phyloP scores from a whole-genome alignment of 1,140 invertebrate species.

The Macrobrachium rosenbergii region DNA sequence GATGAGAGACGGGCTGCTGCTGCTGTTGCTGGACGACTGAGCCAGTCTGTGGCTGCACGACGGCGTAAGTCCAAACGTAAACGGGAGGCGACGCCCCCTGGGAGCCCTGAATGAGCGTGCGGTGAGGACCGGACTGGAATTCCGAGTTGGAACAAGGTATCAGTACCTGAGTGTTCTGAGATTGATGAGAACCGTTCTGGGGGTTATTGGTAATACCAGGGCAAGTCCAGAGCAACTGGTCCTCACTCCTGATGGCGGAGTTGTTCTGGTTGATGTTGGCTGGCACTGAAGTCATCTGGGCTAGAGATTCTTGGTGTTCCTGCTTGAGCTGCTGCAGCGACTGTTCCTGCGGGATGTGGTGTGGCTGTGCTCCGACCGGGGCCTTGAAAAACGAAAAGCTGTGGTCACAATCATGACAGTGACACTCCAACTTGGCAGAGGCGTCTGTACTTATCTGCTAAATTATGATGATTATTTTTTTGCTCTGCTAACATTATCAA shows the following conservation, averaged over 20 bases:
- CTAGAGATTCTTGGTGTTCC: neutral
- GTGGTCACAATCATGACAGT: neutral
- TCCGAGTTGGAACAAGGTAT: neutral
- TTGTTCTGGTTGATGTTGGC: neutral
- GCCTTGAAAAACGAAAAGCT: neutral
- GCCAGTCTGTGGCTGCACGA: neutral
- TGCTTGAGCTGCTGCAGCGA: neutral
- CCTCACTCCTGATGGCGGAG: neutral
- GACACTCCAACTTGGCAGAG: too few species aligned
- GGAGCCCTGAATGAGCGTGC: neutral
- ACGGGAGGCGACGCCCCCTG: neutral
- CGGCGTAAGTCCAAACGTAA: conserved; percentile 7
- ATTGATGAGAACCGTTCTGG: neutral
- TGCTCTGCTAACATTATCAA: too few species aligned
- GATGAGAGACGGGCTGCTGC: neutral
- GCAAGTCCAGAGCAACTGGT: conserved; percentile 1
- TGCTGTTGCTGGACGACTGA: neutral
- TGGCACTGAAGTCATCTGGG: neutral
- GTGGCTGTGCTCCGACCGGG: neutral
- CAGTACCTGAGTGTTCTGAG: neutral
- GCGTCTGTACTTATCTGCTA: too few species aligned
- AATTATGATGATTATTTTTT: too few species aligned
- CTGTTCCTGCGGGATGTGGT: neutral
- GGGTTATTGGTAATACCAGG: neutral
- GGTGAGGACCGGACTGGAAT: neutral